phyloP scores from a whole-genome alignment of 2,113 vertebrate genomes.

The Stegastes partitus region DNA sequence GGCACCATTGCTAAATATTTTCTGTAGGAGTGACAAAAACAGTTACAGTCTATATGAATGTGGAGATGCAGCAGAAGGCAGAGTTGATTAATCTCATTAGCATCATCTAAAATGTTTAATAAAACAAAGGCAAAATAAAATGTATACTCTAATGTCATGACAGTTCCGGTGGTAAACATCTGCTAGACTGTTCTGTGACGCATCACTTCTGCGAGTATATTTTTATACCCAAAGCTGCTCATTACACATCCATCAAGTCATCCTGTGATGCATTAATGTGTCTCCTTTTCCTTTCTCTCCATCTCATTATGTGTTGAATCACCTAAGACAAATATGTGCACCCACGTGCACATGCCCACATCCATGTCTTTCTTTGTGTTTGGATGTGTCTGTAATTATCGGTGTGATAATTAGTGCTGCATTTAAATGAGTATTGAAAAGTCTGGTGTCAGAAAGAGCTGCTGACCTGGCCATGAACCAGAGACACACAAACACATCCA shows the following conservation, averaged over 20 bases:
- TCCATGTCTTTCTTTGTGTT: background rate
- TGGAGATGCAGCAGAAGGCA: too few relatives aligned
- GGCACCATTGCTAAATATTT: too few relatives aligned
- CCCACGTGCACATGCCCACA: conserved; percentile 11
- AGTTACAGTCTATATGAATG: too few relatives aligned
- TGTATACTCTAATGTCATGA: background rate
- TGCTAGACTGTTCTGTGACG: conserved; percentile 1
- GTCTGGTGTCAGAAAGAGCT: conserved; percentile 42
- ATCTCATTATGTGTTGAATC: conserved; percentile 66
- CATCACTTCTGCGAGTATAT: conserved; percentile 15
- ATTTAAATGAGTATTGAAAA: conserved; percentile 60
- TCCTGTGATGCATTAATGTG: conserved; percentile 46
- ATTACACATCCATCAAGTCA: conserved; percentile 50
- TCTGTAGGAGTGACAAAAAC: too few relatives aligned
- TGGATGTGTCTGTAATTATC: conserved; percentile 65
- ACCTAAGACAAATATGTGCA: conserved; percentile 43
- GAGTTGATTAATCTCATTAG: too few relatives aligned
- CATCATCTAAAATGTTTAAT: too few relatives aligned
- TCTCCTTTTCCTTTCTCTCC: conserved; percentile 33
- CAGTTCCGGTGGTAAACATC: conserved; percentile 1
- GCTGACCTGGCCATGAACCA: conserved; percentile 63
- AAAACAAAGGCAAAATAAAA: background rate
- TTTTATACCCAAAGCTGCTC: conserved; percentile 32
- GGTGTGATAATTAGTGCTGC: conserved; percentile 67
- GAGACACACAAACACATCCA: background rate